Percentiles rank a stretch among this genome's conserved stretches.
phyloP scores from a whole-genome alignment of 2,113 vertebrate genomes.

The Polypterus bichir region DNA sequence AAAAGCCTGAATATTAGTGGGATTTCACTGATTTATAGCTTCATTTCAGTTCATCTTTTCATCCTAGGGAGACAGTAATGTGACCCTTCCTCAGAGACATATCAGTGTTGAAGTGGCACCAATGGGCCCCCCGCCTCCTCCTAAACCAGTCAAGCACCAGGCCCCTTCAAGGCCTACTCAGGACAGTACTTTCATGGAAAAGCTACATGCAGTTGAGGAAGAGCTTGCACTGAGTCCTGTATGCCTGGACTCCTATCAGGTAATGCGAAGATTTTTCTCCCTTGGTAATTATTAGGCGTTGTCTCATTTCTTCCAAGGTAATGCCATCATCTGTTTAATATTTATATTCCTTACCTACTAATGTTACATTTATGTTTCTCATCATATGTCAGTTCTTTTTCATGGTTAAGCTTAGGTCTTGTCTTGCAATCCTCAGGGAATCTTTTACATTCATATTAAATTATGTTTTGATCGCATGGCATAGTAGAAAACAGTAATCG shows the following conservation, averaged over 20 bases:
- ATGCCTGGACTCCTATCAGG: conserved; percentile 70
- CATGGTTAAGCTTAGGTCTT: too few species aligned
- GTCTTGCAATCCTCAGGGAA: too few species aligned
- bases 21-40: not conserved
- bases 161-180: conserved; percentile 36
- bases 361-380: too few species aligned
- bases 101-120: conserved; percentile 53
- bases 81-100: conserved; percentile 34
- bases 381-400: too few species aligned
- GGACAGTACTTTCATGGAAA: conserved; percentile 82
- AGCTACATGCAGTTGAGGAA: conserved; percentile 80
- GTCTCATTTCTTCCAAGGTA: too few species aligned
- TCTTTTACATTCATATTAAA: too few species aligned
- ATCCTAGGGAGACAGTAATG: conserved; percentile 23
- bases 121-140: conserved; percentile 84
- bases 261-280: conserved; percentile 19
- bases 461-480: too few species aligned
- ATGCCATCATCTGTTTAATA: too few species aligned
- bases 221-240: conserved; percentile 63
- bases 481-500: too few species aligned
- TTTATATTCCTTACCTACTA: too few species aligned
- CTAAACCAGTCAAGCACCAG: conserved; percentile 21
- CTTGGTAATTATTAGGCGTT: too few species aligned
- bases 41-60: not conserved
- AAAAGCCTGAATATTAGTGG: too few species aligned